Evolutionary conservation across 2,888 invertebrate genomes (phyloP).

Genomic region (Lissocephala sabroskyi): DNA sequence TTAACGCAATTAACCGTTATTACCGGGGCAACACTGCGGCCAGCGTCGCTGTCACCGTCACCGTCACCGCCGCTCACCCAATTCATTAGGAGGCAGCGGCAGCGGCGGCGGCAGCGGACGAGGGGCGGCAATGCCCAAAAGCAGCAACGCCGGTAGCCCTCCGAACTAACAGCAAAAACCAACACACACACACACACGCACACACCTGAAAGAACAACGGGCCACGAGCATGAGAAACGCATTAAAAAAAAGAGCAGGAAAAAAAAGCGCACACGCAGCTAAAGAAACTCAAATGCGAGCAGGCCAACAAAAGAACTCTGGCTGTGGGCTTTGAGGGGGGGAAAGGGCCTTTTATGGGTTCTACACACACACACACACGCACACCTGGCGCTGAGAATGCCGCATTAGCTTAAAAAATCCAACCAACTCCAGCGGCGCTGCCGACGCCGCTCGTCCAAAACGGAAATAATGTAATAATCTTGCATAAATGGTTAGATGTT

Average conservation of each 20-base stretch:
- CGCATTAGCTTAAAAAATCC: too few relatives aligned
- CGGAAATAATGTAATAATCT: slow-evolving; percentile 56
- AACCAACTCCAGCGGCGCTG: too few relatives aligned
- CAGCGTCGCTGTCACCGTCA: slow-evolving; percentile 23
- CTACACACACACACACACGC: background rate
- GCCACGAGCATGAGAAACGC: slow-evolving; percentile 60
- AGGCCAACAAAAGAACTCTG: background rate
- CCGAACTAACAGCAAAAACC: slow-evolving; percentile 15
- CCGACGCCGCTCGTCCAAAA: slow-evolving; percentile 7
- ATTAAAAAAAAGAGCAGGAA: too few relatives aligned
- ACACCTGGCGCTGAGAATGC: background rate
- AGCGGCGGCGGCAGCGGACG: too few relatives aligned
- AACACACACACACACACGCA: slow-evolving; percentile 20
- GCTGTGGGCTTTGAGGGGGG: background rate
- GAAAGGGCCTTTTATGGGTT: background rate
- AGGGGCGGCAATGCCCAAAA: slow-evolving; percentile 6
- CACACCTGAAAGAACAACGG: slow-evolving; percentile 45
- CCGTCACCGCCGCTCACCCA: slow-evolving; percentile 47
- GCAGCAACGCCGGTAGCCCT: background rate
- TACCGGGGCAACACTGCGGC: slow-evolving; percentile 45
- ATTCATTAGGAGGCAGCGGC: slow-evolving; percentile 63
- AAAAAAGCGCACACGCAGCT: slow-evolving; percentile 23
- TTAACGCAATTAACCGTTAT: slow-evolving; percentile 69
- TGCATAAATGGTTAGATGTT: slow-evolving; percentile 54
- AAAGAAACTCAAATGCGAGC: slow-evolving; percentile 14